phyloP scores from a whole-genome alignment of 1,140 invertebrate species.

The Zaprionus vittiger region DNA sequence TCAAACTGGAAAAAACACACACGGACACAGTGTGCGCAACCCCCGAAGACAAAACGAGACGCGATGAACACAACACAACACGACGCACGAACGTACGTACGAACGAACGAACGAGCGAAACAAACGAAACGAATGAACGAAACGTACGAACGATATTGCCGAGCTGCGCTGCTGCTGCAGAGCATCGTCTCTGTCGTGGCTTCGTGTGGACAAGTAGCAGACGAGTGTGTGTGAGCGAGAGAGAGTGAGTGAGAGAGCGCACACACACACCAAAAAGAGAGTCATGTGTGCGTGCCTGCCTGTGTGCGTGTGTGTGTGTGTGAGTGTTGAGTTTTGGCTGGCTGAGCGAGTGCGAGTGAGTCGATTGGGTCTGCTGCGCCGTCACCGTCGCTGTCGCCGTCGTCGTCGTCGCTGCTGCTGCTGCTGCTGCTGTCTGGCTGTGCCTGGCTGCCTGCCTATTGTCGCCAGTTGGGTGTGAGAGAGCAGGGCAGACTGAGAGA shows the following conservation, averaged over 20 bases:
- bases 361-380: slow-evolving; percentile 35
- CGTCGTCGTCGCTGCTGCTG: background rate
- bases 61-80: slow-evolving; percentile 12
- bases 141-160: slow-evolving; percentile 16
- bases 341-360: slow-evolving; percentile 49
- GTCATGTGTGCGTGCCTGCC: background rate
- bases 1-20: slow-evolving; percentile 81
- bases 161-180: background rate
- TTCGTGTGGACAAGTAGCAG: background rate
- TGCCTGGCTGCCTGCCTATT: slow-evolving; percentile 20
- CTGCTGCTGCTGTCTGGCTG: slow-evolving; percentile 20
- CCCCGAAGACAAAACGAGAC: slow-evolving; percentile 55
- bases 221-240: slow-evolving; percentile 2
- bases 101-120: background rate
- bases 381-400: background rate
- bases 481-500: slow-evolving; percentile 53
- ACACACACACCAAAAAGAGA: background rate
- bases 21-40: slow-evolving; percentile 63
- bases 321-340: slow-evolving; percentile 39
- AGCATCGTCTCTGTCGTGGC: background rate
- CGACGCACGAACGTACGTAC: background rate
- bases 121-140: too few species aligned
- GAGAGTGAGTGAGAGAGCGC: slow-evolving; percentile 7
- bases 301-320: background rate
- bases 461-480: slow-evolving; percentile 42